Base-by-base conservation (phyloP, 2,888 invertebrate genomes). In the Hypselothyrea guttata region DNA sequence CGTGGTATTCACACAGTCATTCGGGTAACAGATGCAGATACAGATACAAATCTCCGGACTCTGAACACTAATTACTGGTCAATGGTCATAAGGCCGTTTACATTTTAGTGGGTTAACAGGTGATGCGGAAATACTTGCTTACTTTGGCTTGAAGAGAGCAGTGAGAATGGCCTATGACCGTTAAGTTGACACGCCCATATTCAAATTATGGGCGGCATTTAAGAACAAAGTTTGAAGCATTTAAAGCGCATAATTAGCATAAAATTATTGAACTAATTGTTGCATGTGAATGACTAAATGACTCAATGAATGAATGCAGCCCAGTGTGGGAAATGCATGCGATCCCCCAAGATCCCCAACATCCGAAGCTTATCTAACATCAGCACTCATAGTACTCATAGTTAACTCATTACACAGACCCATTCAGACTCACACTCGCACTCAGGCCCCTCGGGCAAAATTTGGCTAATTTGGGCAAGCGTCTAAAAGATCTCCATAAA, bases 61-160 rank as follows among this genome's bases (percentile, higher is more conserved):
- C n/a, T 33, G 4, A 22, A 59, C 51, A 65, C 78, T 84, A 79
- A 79, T 79, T 79, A 83, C 48, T 84, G 83, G 82, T 64, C 84
- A 84, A 62, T 74, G 78, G 54, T 55, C 53, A n/a, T 56, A 2
- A 7, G 13, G 30, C 41, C 51, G 57, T 28, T 56, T 65, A 59
- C 68, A 54, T 64, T 65, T 79, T 64, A 60, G 62, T 79, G 62
- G 78, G 78, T 84, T 84, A 79, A 70, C 78, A 79, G 78, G 85
- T 79, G 78, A 77, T 59, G 71, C 44, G 60, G 65, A 65, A 75
- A 71, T 69, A 46, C n/a, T n/a, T n/a, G 44, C 73, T 70, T 53
- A 66, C 46, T 71, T 51, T 22, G 5, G 5, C 3, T 22, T 2
- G 5, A 22, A 51, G 18, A 28, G 38, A 40, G 16, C 30, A 30